Base-by-base conservation (phyloP, 1,140 invertebrate species). In the Bicyclus anynana region DNA sequence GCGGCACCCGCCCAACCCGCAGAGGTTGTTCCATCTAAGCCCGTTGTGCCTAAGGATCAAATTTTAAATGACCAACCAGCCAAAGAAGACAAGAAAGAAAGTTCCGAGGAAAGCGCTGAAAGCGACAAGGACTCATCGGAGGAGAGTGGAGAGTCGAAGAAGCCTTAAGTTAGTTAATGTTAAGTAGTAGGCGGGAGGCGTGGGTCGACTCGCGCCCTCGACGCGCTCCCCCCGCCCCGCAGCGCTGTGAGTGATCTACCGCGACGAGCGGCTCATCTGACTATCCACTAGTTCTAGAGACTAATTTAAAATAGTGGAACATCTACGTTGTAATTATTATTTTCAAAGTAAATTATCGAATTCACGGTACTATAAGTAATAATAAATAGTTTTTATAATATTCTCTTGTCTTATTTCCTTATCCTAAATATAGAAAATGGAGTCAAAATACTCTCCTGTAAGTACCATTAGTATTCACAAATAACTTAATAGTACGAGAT, bases 341-440 rank as follows among this genome's bases (percentile, higher is more conserved):
- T 73, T 77, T 17, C 72, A 74, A 74, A 84, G 70, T 84, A 86
- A 87, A 84, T 84, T 86, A 87, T 81, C 80, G 82, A 87, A 87
- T 85, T 83, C 83, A 79, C 61, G 78, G 75, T 87, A 87, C 71
- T 80, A 73, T 87, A 84, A 84, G 83, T 85, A 85, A 87, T 79
- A 80, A 83, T 78, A 84, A 81, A 81, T 77, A 83, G 71, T 75
- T 80, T 80, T 83, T 82, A 75, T 74, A 80, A 74, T 62, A 68
- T 51, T 33, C 47, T 49, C 20, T 54, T 46, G 47, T 61, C 61
- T 67, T 52, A 52, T 63, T 56, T 46, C 0, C 5, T 10, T 14
- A 6, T 20, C 27, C 21, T 9, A 16, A 7, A 33, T 33, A 7
- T 12, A n/a, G 29, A 6, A 33, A 33, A 14, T 35, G 20, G n/a